Conservation (phyloP, 2,797 vertebrate genomes). For the Urophycis tenuis region DNA sequence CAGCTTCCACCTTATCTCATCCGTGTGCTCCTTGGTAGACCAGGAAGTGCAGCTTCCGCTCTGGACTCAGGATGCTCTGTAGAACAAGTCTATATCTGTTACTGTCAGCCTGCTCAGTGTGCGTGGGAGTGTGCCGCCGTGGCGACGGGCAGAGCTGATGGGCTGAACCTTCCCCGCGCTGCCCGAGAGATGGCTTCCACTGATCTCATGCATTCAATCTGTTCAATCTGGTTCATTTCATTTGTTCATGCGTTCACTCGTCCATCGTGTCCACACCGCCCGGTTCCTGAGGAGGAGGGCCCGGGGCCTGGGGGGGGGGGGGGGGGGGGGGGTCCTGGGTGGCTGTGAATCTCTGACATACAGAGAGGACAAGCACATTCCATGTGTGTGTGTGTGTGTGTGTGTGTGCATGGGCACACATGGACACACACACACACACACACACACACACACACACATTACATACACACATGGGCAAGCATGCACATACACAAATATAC, state of each 20-base stretch:
- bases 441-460: neutral
- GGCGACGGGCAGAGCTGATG: too few species aligned
- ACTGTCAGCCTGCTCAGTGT: neutral
- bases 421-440: neutral
- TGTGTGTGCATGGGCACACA: too few species aligned
- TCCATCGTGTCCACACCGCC: neutral
- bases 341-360: neutral
- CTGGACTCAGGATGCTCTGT: constrained; percentile 17
- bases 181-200: too few species aligned
- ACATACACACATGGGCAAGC: neutral
- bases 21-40: constrained; percentile 21
- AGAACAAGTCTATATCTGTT: neutral
- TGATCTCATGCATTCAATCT: too few species aligned
- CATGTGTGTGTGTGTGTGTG: neutral
- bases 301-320: too few species aligned
- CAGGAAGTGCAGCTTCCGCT: constrained; percentile 61
- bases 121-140: too few species aligned
- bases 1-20: constrained; percentile 47
- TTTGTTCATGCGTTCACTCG: neutral
- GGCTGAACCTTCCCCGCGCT: too few species aligned
- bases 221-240: too few species aligned
- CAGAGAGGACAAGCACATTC: neutral
- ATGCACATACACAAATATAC: neutral
- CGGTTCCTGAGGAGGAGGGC: too few species aligned
- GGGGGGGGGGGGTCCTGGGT: neutral